A percentile compares a stretch with the other conserved stretches of the same genome.
phyloP scores from a whole-genome alignment of 2,888 invertebrate species.

The Agrotis puta region DNA sequence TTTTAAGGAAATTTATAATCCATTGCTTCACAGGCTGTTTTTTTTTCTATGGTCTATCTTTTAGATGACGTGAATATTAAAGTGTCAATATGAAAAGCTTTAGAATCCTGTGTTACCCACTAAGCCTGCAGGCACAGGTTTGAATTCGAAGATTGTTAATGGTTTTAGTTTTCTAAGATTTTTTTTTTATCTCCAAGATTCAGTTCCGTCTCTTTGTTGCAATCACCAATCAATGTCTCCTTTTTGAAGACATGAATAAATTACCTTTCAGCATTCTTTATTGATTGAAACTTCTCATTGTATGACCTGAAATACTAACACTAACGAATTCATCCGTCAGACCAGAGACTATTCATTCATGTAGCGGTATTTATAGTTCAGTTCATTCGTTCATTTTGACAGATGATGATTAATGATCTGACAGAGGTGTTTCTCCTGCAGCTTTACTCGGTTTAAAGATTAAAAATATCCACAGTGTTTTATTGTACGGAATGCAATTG shows the following conservation, averaged over 20 bases:
- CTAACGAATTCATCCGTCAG: not conserved
- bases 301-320: constrained; percentile 2
- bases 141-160: not conserved
- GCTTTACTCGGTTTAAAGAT: constrained; percentile 7
- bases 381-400: constrained; percentile 13
- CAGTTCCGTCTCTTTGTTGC: not conserved
- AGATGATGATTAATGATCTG: constrained; percentile 30
- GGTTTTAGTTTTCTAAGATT: not conserved
- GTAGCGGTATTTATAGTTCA: constrained; percentile 1
- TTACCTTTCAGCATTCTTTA: not conserved
- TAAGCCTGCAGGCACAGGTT: not conserved
- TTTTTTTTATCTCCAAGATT: too few species aligned
- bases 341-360: not conserved
- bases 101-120: not conserved
- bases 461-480: constrained; percentile 31
- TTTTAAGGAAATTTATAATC: not conserved
- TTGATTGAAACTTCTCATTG: not conserved
- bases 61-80: not conserved
- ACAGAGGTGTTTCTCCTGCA: constrained; percentile 6
- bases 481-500: constrained; percentile 31
- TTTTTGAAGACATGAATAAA: not conserved
- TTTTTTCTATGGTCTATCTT: too few species aligned
- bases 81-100: not conserved
- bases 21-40: not conserved
- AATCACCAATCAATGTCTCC: not conserved